Conservation (phyloP, 2,113 vertebrate genomes). For the Bubo scandiacus region DNA sequence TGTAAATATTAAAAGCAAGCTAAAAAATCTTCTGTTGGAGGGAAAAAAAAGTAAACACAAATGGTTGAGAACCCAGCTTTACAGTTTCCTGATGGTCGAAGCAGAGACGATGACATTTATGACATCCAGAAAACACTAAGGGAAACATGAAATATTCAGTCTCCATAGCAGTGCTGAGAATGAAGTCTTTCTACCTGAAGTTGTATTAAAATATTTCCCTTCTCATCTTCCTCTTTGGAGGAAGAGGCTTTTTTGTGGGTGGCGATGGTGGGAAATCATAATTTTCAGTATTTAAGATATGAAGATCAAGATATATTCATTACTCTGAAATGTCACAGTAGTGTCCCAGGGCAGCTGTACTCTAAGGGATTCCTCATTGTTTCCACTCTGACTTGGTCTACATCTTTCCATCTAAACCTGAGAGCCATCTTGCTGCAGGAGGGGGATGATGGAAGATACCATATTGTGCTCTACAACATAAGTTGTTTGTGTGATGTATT, state of each 20-base stretch:
- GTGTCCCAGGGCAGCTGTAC: background rate
- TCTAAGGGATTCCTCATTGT: background rate
- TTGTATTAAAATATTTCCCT: background rate
- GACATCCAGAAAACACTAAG: background rate
- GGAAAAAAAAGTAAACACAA: background rate
- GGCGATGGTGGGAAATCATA: background rate
- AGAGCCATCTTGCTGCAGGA: background rate
- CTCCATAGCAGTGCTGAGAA: background rate
- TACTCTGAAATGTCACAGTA: background rate
- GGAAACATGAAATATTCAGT: background rate
- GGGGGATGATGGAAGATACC: background rate
- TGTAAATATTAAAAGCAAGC: conserved; percentile 42
- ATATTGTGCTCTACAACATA: background rate
- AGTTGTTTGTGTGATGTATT: background rate
- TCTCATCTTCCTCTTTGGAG: background rate
- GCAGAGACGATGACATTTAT: background rate
- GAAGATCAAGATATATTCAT: background rate
- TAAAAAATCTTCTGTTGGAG: background rate
- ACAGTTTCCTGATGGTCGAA: background rate
- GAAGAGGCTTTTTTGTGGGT: background rate
- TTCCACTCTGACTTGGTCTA: background rate
- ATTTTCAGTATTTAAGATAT: background rate
- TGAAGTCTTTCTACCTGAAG: background rate
- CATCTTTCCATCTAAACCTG: background rate
- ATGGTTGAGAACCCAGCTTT: background rate